Evolutionary conservation across 2,113 vertebrate species (phyloP).

Genomic region (Pteruthius melanotis): DNA sequence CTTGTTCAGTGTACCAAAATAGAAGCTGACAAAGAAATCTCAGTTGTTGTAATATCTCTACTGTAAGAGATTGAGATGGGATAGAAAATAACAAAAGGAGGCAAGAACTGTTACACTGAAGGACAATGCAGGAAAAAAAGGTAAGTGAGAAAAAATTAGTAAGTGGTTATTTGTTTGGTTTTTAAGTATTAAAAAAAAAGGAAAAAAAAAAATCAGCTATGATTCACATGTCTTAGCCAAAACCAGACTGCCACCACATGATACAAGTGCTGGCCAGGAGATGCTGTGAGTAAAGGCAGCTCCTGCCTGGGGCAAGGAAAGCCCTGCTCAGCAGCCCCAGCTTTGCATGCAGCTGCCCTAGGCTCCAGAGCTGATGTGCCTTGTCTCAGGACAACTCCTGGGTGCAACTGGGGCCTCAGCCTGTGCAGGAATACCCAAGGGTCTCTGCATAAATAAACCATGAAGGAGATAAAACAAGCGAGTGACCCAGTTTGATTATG

Average conservation of each 20-base stretch:
- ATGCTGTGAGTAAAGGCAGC: background rate
- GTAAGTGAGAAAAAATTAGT: background rate
- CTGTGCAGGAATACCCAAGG: background rate
- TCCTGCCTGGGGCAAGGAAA: background rate
- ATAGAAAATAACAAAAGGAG: background rate
- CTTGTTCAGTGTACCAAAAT: background rate
- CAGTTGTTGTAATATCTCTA: background rate
- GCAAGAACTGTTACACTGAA: background rate
- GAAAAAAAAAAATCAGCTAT: background rate
- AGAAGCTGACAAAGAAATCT: background rate
- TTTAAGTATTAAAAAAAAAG: background rate
- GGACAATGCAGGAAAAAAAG: background rate
- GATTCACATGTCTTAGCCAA: rapidly evolving
- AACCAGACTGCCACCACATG: background rate
- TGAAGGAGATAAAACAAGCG: background rate
- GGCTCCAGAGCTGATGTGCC: background rate
- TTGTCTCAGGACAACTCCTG: background rate
- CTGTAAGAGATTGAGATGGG: background rate
- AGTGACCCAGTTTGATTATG: background rate
- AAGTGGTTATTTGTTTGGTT: background rate
- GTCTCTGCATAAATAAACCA: background rate
- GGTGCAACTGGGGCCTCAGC: background rate
- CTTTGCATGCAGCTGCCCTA: rapidly evolving
- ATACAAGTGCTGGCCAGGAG: background rate
- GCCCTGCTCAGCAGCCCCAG: background rate